Evolutionary conservation across 2,797 vertebrate species (phyloP).

Genomic region (Phataginus tetradactyla): DNA sequence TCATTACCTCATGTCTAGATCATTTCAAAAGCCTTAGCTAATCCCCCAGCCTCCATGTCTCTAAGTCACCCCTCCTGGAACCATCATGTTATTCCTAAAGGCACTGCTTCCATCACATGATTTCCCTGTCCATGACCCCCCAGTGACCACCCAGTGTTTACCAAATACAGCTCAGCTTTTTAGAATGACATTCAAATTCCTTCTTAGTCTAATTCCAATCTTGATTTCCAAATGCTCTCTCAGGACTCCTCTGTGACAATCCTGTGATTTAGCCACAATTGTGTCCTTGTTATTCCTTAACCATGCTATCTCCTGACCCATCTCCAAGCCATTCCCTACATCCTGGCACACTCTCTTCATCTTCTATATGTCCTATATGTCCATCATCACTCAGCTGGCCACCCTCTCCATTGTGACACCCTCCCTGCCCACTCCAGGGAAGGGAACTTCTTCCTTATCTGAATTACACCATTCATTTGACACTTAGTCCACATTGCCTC

Average conservation of each 20-base stretch:
- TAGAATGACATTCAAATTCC: not conserved
- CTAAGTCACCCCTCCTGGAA: not conserved
- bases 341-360: not conserved
- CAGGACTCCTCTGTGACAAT: not conserved
- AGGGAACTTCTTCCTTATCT: not conserved
- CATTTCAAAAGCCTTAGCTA: slow-evolving; percentile 26
- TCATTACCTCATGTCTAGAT: slow-evolving; percentile 46
- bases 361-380: not conserved
- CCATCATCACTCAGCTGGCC: not conserved
- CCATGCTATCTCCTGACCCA: not conserved
- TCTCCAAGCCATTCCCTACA: not conserved
- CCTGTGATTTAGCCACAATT: not conserved
- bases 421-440: not conserved
- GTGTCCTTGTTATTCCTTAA: not conserved
- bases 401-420: not conserved
- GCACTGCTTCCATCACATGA: not conserved
- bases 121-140: not conserved
- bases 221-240: not conserved
- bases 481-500: not conserved
- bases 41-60: not conserved
- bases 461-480: not conserved
- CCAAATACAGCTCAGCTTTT: not conserved
- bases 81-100: not conserved
- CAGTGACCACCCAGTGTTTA: not conserved
- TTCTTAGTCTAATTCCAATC: not conserved